phyloP scores from a whole-genome alignment of 1,140 invertebrate species.

The Eufriesea mexicana region DNA sequence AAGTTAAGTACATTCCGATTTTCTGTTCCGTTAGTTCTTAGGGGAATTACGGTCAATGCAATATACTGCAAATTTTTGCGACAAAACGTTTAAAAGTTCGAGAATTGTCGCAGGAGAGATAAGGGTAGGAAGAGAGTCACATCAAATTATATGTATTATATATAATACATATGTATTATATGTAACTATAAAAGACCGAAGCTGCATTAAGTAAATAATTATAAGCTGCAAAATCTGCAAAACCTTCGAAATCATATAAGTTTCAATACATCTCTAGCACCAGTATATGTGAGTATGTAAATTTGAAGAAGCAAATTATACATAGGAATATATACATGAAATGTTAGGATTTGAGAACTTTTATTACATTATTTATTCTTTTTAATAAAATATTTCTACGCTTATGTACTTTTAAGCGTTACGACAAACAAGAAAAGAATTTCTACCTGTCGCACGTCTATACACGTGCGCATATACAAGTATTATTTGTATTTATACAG shows the following conservation, averaged over 20 bases:
- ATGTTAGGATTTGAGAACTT: neutral
- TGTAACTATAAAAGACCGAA: neutral
- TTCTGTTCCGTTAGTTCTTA: neutral
- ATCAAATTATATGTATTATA: neutral
- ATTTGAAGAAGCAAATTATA: neutral
- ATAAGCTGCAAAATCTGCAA: too few relatives aligned
- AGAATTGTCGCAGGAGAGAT: neutral
- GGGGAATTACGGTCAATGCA: too few relatives aligned
- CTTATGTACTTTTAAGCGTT: neutral
- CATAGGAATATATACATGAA: neutral
- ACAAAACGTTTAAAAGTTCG: neutral
- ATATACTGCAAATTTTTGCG: neutral
- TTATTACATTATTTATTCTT: neutral
- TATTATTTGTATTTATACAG: neutral
- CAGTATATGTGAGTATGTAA: too few relatives aligned
- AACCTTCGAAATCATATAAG: too few relatives aligned
- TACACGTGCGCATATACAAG: neutral
- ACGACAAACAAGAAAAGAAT: neutral
- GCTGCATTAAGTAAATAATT: too few relatives aligned
- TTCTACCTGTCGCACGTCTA: neutral
- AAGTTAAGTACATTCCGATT: neutral
- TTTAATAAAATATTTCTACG: neutral
- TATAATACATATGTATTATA: too few relatives aligned
- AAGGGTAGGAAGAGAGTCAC: neutral
- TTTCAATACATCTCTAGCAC: too few relatives aligned